Conservation (phyloP, 2,113 vertebrate species). For the Bos indicus region DNA sequence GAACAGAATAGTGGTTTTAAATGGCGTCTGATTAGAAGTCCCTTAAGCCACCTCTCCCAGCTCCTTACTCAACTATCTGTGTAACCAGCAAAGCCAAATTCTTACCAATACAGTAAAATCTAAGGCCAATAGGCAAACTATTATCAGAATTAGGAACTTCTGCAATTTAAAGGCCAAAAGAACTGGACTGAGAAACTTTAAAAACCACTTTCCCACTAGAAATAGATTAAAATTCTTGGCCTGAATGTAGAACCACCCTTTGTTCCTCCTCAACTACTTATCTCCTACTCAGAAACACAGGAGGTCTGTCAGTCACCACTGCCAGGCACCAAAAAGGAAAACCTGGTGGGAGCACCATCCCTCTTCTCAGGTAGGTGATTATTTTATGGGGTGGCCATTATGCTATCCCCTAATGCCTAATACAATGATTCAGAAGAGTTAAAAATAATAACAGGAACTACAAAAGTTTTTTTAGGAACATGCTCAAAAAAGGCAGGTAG, state of each 20-base stretch:
- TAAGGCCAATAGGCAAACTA: not conserved
- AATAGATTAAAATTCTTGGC: conserved; percentile 5
- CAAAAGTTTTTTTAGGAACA: not conserved
- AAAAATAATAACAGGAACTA: not conserved
- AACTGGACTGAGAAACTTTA: not conserved
- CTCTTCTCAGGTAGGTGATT: not conserved
- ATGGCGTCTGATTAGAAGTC: not conserved
- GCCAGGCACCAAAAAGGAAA: not conserved
- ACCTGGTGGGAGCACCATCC: not conserved
- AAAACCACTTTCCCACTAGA: conserved; percentile 4
- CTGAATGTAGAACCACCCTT: not conserved
- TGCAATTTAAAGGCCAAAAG: not conserved
- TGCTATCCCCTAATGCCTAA: not conserved
- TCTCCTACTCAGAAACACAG: not conserved
- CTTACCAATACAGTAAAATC: not conserved
- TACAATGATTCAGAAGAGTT: not conserved
- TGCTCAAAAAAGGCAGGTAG: not conserved
- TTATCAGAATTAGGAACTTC: not conserved
- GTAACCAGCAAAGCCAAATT: not conserved
- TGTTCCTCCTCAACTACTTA: not conserved
- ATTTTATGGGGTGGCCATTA: not conserved
- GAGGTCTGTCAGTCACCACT: not conserved
- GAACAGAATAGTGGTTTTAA: not conserved
- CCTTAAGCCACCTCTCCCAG: not conserved
- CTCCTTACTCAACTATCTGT: not conserved